Evolutionary conservation across 2,888 invertebrate species (phyloP), one percentile per base, ranked within the genome.

Genomic region (Rotaria socialis): DNA sequence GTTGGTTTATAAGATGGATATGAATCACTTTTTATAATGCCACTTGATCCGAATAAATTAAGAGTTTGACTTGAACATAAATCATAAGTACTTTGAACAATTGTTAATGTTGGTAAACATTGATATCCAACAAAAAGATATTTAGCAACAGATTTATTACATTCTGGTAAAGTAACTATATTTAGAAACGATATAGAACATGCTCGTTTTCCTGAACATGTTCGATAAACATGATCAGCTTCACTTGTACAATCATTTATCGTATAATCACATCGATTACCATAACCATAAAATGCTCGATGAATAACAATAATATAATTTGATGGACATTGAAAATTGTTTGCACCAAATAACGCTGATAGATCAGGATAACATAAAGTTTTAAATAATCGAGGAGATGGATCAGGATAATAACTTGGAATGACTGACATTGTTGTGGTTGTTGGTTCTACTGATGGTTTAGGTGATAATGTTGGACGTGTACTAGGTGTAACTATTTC

Each of bases 71-170:
- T 56, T 27, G 56, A 47, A 84, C 86, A 86, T 55, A 85, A 35
- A 27, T 85, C 50, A 50, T 41, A 16, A 47, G 52, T 75, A n/a
- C 3, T 22, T 22, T 56, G 50, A 50, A 16, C 27, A 27, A 58
- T 55, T 22, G 85, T 75, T n/a, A 27, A n/a, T 47, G 75, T 56
- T 60, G 86, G 85, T 41, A 86, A 56, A 85, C 86, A 86, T 85
- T 86, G 85, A 75, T 86, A 86, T 22, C 58, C 58, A 41, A 86
- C 19, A 75, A 56, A 86, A 24, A 86, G 85, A 55, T 86, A 86
- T 10, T 52, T 85, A 5, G 86, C 85, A 14, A 75, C n/a, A 50
- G 43, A 43, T 19, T 47, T 35, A 50, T 80, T 50, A 19, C 86
- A 86, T 80, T 86, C 86, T 27, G 85, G 50, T 74, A 86, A 80